A percentile compares a stretch with the other conserved stretches of the same genome.
phyloP scores from a whole-genome alignment of 2,797 vertebrate genomes.

The Urophycis tenuis region DNA sequence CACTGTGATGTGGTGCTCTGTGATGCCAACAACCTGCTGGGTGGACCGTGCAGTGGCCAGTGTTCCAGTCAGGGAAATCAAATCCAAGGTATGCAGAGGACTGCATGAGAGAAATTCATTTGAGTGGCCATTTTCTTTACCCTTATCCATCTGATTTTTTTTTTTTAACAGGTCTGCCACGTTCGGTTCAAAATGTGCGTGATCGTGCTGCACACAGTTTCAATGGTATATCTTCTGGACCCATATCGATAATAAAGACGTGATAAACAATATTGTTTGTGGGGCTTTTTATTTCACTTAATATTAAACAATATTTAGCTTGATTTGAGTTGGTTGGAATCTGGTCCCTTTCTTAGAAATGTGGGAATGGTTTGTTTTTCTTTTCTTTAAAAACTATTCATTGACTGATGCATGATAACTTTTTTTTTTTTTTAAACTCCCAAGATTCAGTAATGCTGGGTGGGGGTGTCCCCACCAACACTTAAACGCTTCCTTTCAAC shows the following conservation, averaged over 20 bases:
- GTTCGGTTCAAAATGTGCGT: constrained; percentile 7
- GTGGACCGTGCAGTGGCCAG: constrained; percentile 48
- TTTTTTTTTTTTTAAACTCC: too few relatives aligned
- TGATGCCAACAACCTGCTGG: constrained; percentile 50
- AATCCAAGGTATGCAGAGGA: constrained; percentile 35
- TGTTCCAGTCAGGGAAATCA: constrained; percentile 45
- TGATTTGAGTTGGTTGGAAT: too few relatives aligned
- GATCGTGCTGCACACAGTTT: not conserved
- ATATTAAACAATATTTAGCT: not conserved
- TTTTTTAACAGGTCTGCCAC: constrained; percentile 50
- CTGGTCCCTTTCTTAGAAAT: too few relatives aligned
- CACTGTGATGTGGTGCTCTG: constrained; percentile 75
- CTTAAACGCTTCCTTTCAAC: too few relatives aligned
- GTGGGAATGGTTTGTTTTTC: too few relatives aligned
- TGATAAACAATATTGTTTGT: constrained; percentile 26
- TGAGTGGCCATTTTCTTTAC: not conserved
- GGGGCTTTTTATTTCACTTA: not conserved
- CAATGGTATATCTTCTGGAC: constrained; percentile 57
- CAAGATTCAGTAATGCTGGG: too few relatives aligned
- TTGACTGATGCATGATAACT: too few relatives aligned
- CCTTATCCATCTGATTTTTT: not conserved
- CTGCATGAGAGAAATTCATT: not conserved
- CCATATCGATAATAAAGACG: constrained; percentile 38
- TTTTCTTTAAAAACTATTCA: too few relatives aligned
- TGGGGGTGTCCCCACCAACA: too few relatives aligned